Base-by-base conservation (phyloP, 2,888 invertebrate species). In the Frankliniella fusca region DNA sequence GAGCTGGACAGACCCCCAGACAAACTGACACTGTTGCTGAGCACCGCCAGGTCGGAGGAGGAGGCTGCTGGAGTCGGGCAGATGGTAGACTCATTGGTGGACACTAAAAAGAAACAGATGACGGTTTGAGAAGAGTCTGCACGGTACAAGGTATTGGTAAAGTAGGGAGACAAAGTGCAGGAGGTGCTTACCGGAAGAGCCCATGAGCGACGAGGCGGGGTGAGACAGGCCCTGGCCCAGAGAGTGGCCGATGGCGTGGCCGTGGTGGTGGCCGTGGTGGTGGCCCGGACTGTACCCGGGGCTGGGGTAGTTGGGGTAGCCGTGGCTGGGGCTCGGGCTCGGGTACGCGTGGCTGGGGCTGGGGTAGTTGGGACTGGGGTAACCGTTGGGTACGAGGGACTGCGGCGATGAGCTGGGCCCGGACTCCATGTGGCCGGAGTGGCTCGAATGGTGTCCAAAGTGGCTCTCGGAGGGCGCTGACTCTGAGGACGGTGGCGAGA, bases 401-500 rank as follows among this genome's bases (percentile, higher is more conserved):
- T 76, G 70, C 70, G 70, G 70, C 27, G 70, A 76, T 0, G 70
- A 76, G 70, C 70, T 76, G 27, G 70, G 70, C 9, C 70, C 70
- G 70, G 23, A 27, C 23, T 76, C 70, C 70, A 76, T 23, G 70
- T 76, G 70, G 9, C 70, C 70, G 27, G 23, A 12, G 70, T 76
- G 70, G 27, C 70, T 27, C 70, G 23, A 27, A 27, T 76, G 70
- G 70, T 76, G 70, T 27, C 27, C 70, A 27, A 76, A 76, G 70
- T 76, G 70, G 70, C 70, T 76, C 70, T 76, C 70, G 70, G 70
- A 76, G 11, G 70, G 70, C 27, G 70, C 70, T 70, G 61, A 48
- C 80, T 54, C 81, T 38, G 82, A 79, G 81, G 81, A 80, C 12
- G 49, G 81, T 79, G 81, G 81, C 81, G 48, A 81, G 48, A 28